Base-by-base conservation (phyloP, 2,888 invertebrate species). In the Cephus sareptanus region DNA sequence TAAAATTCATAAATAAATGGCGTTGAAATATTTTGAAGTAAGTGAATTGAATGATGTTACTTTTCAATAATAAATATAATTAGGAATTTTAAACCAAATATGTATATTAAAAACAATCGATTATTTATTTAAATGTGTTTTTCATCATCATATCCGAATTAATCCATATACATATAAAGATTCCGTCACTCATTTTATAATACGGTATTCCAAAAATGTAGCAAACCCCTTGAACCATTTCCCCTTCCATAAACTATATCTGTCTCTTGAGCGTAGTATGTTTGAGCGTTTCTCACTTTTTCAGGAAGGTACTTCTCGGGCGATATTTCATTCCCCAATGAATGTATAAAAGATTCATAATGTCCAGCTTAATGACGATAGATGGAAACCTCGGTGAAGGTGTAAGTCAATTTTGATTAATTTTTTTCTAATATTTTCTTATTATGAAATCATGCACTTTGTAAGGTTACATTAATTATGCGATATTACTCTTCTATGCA, bases 361-460 rank as follows among this genome's bases (percentile, higher is more conserved):
- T 89, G 88, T 81, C 86, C 23, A 81, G 84, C 37, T 56, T 92
- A 40, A 83, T 94, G 70, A 94, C 95, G 88, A 96, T 97, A 79
- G 96, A 97, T 91, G 97, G 97, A 23, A 95, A 96, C 86, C 90
- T 95, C 77, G 92, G 97, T 77, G 97, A 97, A 94, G 97, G 97
- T 86, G 96, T 96, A 93, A 92, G 92, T 91, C 23, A 56, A 23
- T 23, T 23, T 15, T 56, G 6, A 56, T 56, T 85, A 3, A 77
- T 69, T 73, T 79, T 74, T 74, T 77, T 77, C 78, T 69, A 56
- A 75, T 40, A 73, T 12, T 71, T 6, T 70, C 34, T 75, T 75
- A 76, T 75, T 69, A 56, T 56, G 68, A 74, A 75, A 70, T 70
- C 31, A 71, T 33, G 23, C 56, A 56, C 23, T 56, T 56, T 56